These are phyloP conservation scores for Rhamphomyia laevipes DNA, from an alignment of 2,888 invertebrate genomes.

Conservation along the genomic window DNA sequence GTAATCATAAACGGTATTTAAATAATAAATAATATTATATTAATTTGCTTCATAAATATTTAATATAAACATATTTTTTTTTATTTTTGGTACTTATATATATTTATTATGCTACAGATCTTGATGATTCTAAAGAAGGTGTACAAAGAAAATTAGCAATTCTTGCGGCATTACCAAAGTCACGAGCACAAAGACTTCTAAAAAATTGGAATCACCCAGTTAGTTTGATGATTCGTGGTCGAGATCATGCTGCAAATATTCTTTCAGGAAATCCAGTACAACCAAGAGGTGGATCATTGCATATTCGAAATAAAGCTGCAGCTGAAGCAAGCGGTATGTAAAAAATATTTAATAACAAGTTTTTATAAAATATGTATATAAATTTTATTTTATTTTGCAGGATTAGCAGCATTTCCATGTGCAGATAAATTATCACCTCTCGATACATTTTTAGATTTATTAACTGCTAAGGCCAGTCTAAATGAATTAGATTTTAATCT, in stretches of 20 bases:
- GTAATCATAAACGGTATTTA: constrained; percentile 59
- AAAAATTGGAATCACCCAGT: constrained; percentile 68
- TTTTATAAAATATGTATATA: not conserved
- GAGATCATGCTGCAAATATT: constrained; percentile 71
- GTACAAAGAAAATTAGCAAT: constrained; percentile 61
- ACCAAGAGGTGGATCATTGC: constrained; percentile 5
- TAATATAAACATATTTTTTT: not conserved
- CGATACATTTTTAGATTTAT: constrained; percentile 71
- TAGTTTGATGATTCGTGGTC: constrained; percentile 62
- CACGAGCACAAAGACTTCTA: constrained; percentile 63
- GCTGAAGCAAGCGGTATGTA: not conserved
- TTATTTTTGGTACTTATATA: not conserved
- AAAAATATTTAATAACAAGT: not conserved
- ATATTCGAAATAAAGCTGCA: not conserved
- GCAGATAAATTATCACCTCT: constrained; percentile 64
- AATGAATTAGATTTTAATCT: constrained; percentile 77
- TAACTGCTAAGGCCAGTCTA: constrained; percentile 77
- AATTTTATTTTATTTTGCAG: constrained; percentile 34
- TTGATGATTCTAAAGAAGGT: constrained; percentile 41
- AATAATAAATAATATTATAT: not conserved
- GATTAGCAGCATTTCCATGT: constrained; percentile 59
- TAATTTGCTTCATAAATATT: not conserved
- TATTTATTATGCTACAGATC: constrained; percentile 36
- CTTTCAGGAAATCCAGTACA: constrained; percentile 54
- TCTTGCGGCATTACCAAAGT: constrained; percentile 61